Percentiles rank a stretch among this genome's conserved stretches.
phyloP scores from a whole-genome alignment of 2,113 vertebrate species.

The Oophaga pumilio region DNA sequence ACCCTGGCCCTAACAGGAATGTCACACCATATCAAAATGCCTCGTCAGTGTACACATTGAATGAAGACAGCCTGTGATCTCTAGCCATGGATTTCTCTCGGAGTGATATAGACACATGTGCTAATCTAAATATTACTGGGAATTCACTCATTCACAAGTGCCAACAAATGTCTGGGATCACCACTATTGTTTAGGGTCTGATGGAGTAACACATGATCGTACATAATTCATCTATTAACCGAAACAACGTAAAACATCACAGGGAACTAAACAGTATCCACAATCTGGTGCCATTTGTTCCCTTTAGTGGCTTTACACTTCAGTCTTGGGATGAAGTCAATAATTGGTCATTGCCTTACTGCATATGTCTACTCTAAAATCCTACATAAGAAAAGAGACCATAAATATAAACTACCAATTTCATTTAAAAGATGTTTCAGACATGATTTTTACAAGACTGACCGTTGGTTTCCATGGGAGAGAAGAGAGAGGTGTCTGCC shows the following conservation, averaged over 20 bases:
- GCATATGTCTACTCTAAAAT: not conserved
- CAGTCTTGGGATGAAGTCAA: not conserved
- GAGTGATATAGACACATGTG: slow-evolving; percentile 23
- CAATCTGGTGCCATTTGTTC: slow-evolving; percentile 11
- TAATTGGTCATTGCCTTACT: not conserved
- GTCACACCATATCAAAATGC: slow-evolving; percentile 41
- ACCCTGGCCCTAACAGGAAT: slow-evolving; percentile 44
- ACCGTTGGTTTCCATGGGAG: too few species aligned
- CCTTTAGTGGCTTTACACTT: not conserved
- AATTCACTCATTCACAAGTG: slow-evolving; percentile 29
- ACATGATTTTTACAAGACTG: too few species aligned
- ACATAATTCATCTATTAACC: not conserved
- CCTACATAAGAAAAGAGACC: too few species aligned
- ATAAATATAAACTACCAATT: too few species aligned
- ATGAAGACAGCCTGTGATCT: slow-evolving; percentile 39
- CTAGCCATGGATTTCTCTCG: slow-evolving; percentile 15
- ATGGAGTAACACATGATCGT: not conserved
- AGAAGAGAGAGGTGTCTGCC: too few species aligned
- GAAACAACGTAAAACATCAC: not conserved
- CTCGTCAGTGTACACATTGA: slow-evolving; percentile 35
- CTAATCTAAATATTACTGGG: slow-evolving; percentile 28
- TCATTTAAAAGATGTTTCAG: too few species aligned
- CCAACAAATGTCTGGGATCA: slow-evolving; percentile 38
- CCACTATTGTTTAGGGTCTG: not conserved
- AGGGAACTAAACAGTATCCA: not conserved